phyloP scores from a whole-genome alignment of 2,797 vertebrate genomes.

The Sebastes itinus region DNA sequence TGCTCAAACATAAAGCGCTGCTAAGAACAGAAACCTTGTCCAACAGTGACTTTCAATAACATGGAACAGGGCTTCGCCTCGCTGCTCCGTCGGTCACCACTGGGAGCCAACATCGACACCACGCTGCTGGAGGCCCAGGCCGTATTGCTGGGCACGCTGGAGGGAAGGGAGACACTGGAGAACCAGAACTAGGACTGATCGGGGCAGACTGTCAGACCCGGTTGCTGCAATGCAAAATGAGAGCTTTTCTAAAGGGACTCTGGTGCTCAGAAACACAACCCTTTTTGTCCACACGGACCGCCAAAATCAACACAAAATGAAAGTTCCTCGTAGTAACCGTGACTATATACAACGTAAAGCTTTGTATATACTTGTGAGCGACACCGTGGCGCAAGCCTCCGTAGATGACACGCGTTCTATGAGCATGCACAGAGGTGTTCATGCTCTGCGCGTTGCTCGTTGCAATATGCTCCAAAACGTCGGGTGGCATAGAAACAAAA shows the following conservation, averaged over 20 bases:
- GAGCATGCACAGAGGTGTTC: not conserved
- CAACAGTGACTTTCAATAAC: not conserved
- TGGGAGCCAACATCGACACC: not conserved
- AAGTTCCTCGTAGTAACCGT: not conserved
- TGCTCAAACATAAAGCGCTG: not conserved
- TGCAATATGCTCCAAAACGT: not conserved
- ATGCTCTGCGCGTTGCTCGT: not conserved
- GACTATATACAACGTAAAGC: not conserved
- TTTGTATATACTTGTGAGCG: too few species aligned
- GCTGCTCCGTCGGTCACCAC: not conserved
- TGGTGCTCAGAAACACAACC: not conserved
- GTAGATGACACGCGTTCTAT: not conserved
- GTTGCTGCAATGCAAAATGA: not conserved
- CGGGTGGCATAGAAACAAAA: not conserved
- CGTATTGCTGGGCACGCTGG: not conserved
- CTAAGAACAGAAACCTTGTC: constrained; percentile 21
- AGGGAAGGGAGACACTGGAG: not conserved
- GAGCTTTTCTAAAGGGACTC: not conserved
- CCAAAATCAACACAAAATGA: not conserved
- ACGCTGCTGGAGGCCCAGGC: not conserved
- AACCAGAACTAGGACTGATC: not conserved
- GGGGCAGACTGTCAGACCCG: not conserved
- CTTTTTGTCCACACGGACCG: not conserved
- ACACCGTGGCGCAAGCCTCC: not conserved
- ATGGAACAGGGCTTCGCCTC: not conserved